Base-by-base conservation (phyloP, 2,113 vertebrate species). In the Myotis davidii region DNA sequence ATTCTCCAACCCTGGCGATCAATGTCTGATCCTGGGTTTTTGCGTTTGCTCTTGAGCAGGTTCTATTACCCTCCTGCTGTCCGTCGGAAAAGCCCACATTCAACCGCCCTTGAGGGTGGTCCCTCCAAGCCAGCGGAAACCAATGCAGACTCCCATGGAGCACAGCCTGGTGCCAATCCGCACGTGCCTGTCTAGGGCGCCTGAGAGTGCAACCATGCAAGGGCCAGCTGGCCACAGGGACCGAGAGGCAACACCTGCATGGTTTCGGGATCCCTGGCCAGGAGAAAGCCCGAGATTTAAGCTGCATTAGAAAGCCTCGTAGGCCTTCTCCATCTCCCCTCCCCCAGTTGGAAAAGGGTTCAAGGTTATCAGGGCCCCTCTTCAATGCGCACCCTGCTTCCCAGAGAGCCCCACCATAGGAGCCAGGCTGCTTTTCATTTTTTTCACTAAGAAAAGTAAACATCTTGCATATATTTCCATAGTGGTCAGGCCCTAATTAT, bases 391-490 rank as follows among this genome's bases (percentile, higher is more conserved):
- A 0, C 5, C 21, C 27, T 72, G 54, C 72, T 79, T 86, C 27
- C 1, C 11, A 18, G 25, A 20, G 48, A 91, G 11, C 9, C 37
- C 45, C 6, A 8, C 14, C 0, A 37, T 59, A 34, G 1, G 6
- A 8, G 0, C 18, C n/a, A 52, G 52, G 27, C 4, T 67, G n/a
- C 65, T 21, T 76, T 72, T 59, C 11, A 14, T 25, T 34, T 59
- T 94, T 83, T 73, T 32, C n/a, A 42, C 16, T 56, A 79, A 82
- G 34, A 56, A 91, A 83, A 94, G 32, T 64, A 91, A 97, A 96
- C 65, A 92, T 77, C n/a, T 91, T 96, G 89, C 34, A 73, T 81
- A 20, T 93, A 92, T 42, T 29, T 37, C 65, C 54, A 82, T 32
- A 52, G 20, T 16, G 50, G 83, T 84, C 92, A 54, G 83, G 34